phyloP scores from a whole-genome alignment of 2,113 vertebrate species.

The Excalfactoria chinensis region DNA sequence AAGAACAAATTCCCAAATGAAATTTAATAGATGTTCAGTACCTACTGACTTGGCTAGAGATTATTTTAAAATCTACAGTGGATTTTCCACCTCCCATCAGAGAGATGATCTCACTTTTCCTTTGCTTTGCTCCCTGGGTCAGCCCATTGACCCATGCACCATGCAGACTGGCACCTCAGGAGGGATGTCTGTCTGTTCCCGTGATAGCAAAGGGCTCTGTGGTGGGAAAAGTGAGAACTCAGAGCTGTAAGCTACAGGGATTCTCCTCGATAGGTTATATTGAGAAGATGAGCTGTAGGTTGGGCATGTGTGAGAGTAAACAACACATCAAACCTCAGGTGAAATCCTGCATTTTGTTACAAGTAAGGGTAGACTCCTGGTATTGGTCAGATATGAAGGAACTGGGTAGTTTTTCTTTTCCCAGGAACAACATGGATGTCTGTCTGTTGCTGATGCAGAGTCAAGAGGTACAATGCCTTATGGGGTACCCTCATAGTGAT shows the following conservation, averaged over 20 bases:
- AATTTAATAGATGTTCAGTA: background rate
- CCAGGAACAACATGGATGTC: background rate
- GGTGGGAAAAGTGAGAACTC: background rate
- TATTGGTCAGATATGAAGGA: background rate
- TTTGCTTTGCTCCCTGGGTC: background rate
- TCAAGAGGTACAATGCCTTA: background rate
- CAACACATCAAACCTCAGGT: background rate
- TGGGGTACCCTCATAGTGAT: background rate
- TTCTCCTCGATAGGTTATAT: background rate
- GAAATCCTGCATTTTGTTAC: background rate
- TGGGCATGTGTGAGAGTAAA: background rate
- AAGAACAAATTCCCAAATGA: background rate
- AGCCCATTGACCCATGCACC: fast-evolving
- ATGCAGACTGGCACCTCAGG: background rate
- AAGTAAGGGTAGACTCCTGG: background rate
- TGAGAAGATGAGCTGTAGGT: background rate
- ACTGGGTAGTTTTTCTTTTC: background rate
- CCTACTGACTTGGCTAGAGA: background rate
- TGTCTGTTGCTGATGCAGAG: background rate
- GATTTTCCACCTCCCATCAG: background rate
- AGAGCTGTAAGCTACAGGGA: background rate
- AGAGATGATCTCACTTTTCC: background rate
- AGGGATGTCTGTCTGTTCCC: fast-evolving
- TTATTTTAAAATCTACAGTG: background rate
- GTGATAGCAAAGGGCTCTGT: fast-evolving